Evolutionary conservation across 2,113 vertebrate genomes (phyloP).

Genomic region (Paratilapia polleni): DNA sequence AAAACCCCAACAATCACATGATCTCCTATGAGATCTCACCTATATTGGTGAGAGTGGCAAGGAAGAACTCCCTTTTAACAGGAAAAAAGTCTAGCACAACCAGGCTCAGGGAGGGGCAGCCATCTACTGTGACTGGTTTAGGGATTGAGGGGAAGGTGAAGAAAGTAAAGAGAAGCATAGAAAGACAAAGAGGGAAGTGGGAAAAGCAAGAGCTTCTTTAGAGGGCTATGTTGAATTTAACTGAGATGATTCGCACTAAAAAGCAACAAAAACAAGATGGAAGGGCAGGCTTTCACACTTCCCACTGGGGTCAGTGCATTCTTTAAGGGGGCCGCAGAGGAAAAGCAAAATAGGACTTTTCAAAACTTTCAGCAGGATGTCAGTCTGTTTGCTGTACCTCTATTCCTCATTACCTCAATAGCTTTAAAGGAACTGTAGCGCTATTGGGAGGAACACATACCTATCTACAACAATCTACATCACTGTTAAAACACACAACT

Average conservation of each 20-base stretch:
- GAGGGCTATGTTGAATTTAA: neutral
- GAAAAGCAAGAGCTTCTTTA: neutral
- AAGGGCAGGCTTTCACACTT: neutral
- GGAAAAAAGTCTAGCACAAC: fast-evolving
- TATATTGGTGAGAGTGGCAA: fast-evolving
- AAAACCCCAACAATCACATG: fast-evolving
- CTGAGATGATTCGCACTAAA: neutral
- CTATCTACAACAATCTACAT: too few species aligned
- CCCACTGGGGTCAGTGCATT: neutral
- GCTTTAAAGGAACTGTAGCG: too few species aligned
- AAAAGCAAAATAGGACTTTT: too few species aligned
- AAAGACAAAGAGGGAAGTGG: neutral
- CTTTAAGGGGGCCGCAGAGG: too few species aligned
- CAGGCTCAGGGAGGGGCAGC: neutral
- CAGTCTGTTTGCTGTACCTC: too few species aligned
- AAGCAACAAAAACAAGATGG: neutral
- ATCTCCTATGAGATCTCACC: neutral
- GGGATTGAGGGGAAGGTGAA: too few species aligned
- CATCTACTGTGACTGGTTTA: neutral
- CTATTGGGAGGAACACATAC: too few species aligned
- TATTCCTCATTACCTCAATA: too few species aligned
- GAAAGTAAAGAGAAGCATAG: neutral
- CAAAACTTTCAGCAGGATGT: too few species aligned
- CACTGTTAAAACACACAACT: too few species aligned
- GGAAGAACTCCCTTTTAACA: neutral